Evolutionary conservation across 2,888 invertebrate species (phyloP).

Genomic region (Nebria salina): DNA sequence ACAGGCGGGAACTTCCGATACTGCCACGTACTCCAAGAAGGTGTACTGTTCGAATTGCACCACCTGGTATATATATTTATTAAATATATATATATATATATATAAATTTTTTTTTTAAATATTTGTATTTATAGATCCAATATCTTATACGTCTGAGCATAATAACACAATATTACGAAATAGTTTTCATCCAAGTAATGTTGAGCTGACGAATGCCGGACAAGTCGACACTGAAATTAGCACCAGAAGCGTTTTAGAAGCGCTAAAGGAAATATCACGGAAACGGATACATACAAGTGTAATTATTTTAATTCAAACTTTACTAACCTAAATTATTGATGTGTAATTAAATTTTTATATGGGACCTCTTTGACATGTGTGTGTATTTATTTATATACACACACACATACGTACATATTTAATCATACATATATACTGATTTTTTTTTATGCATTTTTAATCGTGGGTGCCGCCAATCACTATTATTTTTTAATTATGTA

Average conservation of each 20-base stretch:
- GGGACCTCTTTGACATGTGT: too few species aligned
- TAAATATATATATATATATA: not conserved
- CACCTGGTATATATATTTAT: conserved; percentile 52
- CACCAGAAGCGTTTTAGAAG: conserved; percentile 67
- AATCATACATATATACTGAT: too few species aligned
- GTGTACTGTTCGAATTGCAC: conserved; percentile 57
- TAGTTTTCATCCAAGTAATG: conserved; percentile 39
- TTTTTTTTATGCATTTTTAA: too few species aligned
- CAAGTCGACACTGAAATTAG: conserved; percentile 59
- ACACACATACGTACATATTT: too few species aligned
- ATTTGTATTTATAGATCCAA: conserved; percentile 24
- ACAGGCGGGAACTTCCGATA: conserved; percentile 60
- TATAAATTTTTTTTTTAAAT: not conserved
- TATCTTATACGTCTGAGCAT: conserved; percentile 34
- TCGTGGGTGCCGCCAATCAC: too few species aligned
- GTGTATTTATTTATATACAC: too few species aligned
- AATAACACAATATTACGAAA: conserved; percentile 41
- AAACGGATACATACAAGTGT: conserved; percentile 66
- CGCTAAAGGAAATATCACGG: conserved; percentile 67
- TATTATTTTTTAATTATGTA: too few species aligned
- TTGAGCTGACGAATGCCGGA: conserved; percentile 55
- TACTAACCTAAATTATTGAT: too few species aligned
- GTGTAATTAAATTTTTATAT: too few species aligned
- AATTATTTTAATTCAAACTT: conserved; percentile 21
- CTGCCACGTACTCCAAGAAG: conserved; percentile 56